A percentile compares a stretch with the other conserved stretches of the same genome.
Conservation (phyloP, 2,113 vertebrate genomes). For the Anolis carolinensis region DNA sequence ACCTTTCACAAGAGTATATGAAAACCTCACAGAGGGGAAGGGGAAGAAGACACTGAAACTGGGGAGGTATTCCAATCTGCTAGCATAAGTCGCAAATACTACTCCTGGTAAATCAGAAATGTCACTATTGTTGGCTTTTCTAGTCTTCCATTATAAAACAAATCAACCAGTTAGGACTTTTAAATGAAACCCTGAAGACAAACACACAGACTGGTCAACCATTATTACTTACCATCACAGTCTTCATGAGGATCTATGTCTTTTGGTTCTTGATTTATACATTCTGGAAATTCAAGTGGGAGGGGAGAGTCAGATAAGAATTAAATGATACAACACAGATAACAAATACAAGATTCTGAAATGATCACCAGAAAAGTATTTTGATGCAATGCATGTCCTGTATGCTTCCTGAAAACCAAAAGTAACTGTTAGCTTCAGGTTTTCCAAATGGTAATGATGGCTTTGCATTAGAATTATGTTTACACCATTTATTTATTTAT, state of each 20-base stretch:
- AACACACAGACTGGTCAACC: neutral
- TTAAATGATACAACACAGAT: neutral
- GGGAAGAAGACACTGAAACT: neutral
- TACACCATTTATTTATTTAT: too few relatives aligned
- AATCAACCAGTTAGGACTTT: neutral
- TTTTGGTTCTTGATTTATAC: conserved; percentile 86
- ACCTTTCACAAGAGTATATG: neutral
- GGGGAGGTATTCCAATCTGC: neutral
- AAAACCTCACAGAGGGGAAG: neutral
- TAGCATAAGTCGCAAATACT: too few relatives aligned
- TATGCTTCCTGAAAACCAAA: conserved; percentile 24
- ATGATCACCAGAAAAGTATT: neutral
- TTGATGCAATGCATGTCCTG: neutral
- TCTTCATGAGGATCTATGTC: conserved; percentile 81
- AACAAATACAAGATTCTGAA: neutral
- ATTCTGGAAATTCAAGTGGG: conserved; percentile 78
- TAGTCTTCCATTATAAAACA: neutral
- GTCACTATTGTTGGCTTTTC: neutral
- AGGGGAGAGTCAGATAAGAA: conserved; percentile 20
- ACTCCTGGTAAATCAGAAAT: too few relatives aligned
- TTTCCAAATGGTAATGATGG: conserved; percentile 22
- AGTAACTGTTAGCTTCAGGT: neutral
- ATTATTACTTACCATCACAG: conserved; percentile 83
- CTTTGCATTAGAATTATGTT: neutral
- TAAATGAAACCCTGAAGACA: neutral